A percentile compares a stretch with the other conserved stretches of the same genome.
phyloP scores from a whole-genome alignment of 2,113 vertebrate genomes.

The Trachemys scripta region DNA sequence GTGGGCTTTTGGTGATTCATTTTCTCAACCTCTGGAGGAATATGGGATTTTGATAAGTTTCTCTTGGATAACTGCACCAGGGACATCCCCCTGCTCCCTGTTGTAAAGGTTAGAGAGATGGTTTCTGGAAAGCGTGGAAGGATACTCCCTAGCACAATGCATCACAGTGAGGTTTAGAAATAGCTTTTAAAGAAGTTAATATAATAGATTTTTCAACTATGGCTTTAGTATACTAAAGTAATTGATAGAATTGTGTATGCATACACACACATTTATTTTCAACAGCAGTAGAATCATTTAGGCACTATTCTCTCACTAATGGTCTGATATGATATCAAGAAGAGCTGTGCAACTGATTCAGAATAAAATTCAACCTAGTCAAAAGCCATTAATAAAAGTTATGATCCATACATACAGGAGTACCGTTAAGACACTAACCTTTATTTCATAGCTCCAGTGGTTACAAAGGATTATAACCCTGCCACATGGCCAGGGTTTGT shows the following conservation, averaged over 20 bases:
- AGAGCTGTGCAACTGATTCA: neutral
- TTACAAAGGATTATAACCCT: neutral
- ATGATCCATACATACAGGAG: neutral
- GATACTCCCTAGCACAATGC: neutral
- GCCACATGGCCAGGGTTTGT: neutral
- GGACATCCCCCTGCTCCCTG: neutral
- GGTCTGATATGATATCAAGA: neutral
- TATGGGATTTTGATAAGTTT: neutral
- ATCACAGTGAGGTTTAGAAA: neutral
- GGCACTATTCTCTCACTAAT: neutral
- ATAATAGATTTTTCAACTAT: neutral
- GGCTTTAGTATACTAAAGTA: neutral
- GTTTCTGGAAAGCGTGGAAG: neutral
- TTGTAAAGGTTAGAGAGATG: neutral
- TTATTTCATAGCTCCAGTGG: neutral
- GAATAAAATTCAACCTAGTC: neutral
- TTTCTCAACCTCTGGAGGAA: conserved; percentile 5
- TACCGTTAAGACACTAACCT: neutral
- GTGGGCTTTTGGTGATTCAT: conserved; percentile 31
- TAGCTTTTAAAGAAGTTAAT: neutral
- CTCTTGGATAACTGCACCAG: neutral
- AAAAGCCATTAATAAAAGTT: neutral
- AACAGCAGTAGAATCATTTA: neutral
- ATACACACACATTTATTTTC: neutral
- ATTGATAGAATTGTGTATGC: neutral